A percentile compares a stretch with the other conserved stretches of the same genome.
These are phyloP conservation scores for Varanus komodoensis DNA, from an alignment of 2,113 vertebrate species.

Conservation along the genomic window DNA sequence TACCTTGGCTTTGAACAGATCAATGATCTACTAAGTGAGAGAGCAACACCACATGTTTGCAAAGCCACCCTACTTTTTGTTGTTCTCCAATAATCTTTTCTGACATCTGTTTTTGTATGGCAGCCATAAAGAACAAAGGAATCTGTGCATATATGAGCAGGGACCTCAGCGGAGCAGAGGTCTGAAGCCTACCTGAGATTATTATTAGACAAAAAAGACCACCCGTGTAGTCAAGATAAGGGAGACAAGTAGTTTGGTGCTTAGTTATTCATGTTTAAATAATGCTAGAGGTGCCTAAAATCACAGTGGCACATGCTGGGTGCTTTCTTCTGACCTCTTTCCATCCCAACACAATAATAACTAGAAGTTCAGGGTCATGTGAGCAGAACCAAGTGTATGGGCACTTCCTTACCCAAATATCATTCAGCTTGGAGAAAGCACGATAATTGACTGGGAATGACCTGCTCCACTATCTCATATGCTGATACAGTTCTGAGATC, in stretches of 20 bases:
- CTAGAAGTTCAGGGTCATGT: background rate
- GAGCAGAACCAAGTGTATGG: background rate
- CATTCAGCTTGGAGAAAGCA: background rate
- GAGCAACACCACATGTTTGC: background rate
- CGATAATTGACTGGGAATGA: too few relatives aligned
- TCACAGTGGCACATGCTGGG: background rate
- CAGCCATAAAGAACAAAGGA: background rate
- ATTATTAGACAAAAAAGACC: background rate
- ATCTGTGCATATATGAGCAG: background rate
- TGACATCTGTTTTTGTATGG: background rate
- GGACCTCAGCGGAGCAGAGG: background rate
- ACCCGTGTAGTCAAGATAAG: background rate
- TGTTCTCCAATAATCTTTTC: background rate
- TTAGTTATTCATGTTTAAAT: background rate
- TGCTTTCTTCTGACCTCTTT: background rate
- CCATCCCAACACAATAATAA: background rate
- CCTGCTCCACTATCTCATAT: too few relatives aligned
- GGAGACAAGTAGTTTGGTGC: background rate
- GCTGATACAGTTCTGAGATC: background rate
- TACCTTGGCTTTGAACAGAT: conserved; percentile 33
- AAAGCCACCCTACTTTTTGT: background rate
- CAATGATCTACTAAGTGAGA: conserved; percentile 41
- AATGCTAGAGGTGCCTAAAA: background rate
- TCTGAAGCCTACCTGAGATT: too few relatives aligned
- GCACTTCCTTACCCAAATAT: background rate